Base-by-base conservation (phyloP, 2,113 vertebrate genomes). In the Megalops atlanticus region DNA sequence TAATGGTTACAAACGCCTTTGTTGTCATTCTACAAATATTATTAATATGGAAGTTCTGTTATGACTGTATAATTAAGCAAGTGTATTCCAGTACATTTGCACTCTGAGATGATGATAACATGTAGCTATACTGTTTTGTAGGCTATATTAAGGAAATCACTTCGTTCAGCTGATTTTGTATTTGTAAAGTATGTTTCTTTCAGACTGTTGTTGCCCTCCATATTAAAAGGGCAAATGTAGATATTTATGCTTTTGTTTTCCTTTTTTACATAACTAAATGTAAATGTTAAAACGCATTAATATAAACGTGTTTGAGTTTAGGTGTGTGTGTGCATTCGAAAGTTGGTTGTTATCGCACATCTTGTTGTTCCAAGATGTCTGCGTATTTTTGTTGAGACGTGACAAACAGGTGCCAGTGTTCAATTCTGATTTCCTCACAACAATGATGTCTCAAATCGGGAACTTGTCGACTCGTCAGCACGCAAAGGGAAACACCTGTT, bases 401-500 rank as follows among this genome's bases (percentile, higher is more conserved):
- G 36, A 31, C 33, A 33, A 70, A 75, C 81, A 82, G 81, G 76
- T 82, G 81, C 70, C 81, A 78, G 75, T 52, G 41, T 77, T 69
- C 68, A 40, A 10, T 71, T 82, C 33, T 82, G 64, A 82, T 82
- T 82, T 82, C 81, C 74, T 78, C 24, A 45, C 64, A 80, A 73
- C 80, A 79, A 71, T 81, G 54, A 31, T 40, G 39, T 47, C 45
- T 78, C 45, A 52, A 35, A 36, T 78, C 52, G 36, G 83, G 72
- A 81, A 83, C 77, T 47, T 45, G 72, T 70, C 40, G 58, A 78
- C 75, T 78, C 39, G 74, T 77, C 76, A 73, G 77, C 71, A 52
- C 47, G 78, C 45, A 70, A 24, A 80, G 86, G 86, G 90, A 92
- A 93, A 92, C 93, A 94, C 93, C 93, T 94, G 93, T 94, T 93